Evolutionary conservation across 2,113 vertebrate genomes (phyloP).

Genomic region (Poeciliopsis retropinna): DNA sequence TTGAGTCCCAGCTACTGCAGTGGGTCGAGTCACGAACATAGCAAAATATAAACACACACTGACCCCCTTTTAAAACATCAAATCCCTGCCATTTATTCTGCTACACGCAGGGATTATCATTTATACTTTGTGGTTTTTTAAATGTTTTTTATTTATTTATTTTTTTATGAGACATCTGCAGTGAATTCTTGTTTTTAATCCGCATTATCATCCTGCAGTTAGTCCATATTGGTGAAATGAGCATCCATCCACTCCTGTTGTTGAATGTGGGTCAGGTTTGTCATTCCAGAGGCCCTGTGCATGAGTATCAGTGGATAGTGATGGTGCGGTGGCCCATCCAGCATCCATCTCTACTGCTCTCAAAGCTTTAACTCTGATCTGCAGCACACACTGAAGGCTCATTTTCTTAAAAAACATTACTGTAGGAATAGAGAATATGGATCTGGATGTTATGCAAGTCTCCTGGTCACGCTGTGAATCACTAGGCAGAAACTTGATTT

Average conservation of each 20-base stretch:
- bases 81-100: conserved; percentile 4
- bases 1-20: conserved; percentile 47
- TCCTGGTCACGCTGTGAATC: conserved; percentile 66
- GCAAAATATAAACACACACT: conserved; percentile 51
- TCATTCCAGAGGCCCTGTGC: conserved; percentile 14
- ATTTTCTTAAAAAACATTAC: conserved; percentile 28
- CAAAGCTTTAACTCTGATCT: conserved; percentile 21
- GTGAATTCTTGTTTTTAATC: background rate
- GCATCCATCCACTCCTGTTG: background rate
- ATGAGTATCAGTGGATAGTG: conserved; percentile 21
- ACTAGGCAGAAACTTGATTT: conserved; percentile 63
- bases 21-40: conserved; percentile 42
- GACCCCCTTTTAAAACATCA: conserved; percentile 51
- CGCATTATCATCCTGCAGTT: background rate
- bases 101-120: background rate
- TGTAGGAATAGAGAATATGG: conserved; percentile 40
- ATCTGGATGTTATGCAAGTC: conserved; percentile 68
- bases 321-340: conserved; percentile 21
- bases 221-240: background rate
- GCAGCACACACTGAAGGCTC: conserved; percentile 10
- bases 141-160: no score
- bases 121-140: background rate
- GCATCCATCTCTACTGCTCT: background rate
- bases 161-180: background rate
- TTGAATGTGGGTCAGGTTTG: conserved; percentile 69